A percentile compares a stretch with the other conserved stretches of the same genome.
phyloP scores from a whole-genome alignment of 2,888 invertebrate genomes.

The Acrocyrtus sp. region DNA sequence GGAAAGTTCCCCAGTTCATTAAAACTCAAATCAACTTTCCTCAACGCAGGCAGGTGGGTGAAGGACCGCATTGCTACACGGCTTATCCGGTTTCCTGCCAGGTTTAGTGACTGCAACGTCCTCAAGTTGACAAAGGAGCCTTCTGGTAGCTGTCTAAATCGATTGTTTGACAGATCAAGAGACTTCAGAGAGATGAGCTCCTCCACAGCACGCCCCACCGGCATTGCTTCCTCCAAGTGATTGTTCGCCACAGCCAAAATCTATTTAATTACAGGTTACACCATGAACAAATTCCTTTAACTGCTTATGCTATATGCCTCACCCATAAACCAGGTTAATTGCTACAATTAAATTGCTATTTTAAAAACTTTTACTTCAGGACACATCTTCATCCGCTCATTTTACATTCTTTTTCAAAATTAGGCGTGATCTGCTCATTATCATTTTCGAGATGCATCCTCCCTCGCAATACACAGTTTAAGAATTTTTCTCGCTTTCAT shows the following conservation, averaged over 20 bases:
- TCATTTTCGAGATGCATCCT: slow-evolving; percentile 22
- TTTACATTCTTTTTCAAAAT: too few species aligned
- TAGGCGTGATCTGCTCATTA: slow-evolving; percentile 44
- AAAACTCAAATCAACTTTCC: slow-evolving; percentile 79
- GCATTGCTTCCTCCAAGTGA: slow-evolving; percentile 80
- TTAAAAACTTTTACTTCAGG: neutral
- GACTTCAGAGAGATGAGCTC: slow-evolving; percentile 79
- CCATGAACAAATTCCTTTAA: too few species aligned
- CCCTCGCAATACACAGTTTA: slow-evolving; percentile 25
- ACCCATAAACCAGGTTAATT: too few species aligned
- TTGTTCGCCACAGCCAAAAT: slow-evolving; percentile 79
- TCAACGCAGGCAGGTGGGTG: slow-evolving; percentile 77
- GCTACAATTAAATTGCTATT: too few species aligned
- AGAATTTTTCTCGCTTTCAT: slow-evolving; percentile 48
- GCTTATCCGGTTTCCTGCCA: slow-evolving; percentile 57
- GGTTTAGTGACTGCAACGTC: slow-evolving; percentile 60
- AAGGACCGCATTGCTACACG: slow-evolving; percentile 80
- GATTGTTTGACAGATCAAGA: slow-evolving; percentile 78
- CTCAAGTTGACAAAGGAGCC: slow-evolving; percentile 65
- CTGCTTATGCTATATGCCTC: too few species aligned
- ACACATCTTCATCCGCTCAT: too few species aligned
- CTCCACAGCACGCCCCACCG: slow-evolving; percentile 81
- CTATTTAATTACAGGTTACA: too few species aligned
- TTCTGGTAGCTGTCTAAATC: slow-evolving; percentile 77
- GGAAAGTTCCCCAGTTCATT: slow-evolving; percentile 82